Percentiles rank a stretch among this genome's conserved stretches.
phyloP scores from a whole-genome alignment of 92 coral and sea anemone genomes.

The Parazoanthus atlanticus region DNA sequence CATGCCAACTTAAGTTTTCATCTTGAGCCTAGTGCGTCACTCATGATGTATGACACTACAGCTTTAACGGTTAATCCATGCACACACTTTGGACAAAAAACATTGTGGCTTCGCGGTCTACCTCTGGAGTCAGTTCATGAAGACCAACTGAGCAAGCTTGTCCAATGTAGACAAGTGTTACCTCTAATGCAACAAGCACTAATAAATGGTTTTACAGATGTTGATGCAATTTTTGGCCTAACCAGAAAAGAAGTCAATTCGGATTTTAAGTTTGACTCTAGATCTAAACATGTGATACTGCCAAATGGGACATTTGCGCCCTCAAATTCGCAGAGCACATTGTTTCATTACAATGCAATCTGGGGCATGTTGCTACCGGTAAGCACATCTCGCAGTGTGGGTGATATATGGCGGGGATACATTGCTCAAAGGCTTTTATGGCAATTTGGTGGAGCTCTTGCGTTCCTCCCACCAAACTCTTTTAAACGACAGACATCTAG shows the following conservation, averaged over 20 bases:
- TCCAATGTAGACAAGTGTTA: background rate
- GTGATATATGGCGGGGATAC: conserved; percentile 40
- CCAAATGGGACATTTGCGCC: conserved; percentile 40
- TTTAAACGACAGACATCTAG: background rate
- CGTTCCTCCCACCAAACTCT: conserved; percentile 24
- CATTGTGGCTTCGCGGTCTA: conserved; percentile 23
- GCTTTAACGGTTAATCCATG: conserved; percentile 28
- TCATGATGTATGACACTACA: conserved; percentile 4
- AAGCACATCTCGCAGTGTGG: conserved; percentile 12
- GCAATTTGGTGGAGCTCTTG: conserved; percentile 17
- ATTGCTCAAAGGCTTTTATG: conserved; percentile 30
- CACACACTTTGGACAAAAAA: conserved; percentile 26
- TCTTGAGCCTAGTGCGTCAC: conserved; percentile 1
- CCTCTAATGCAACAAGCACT: conserved; percentile 35
- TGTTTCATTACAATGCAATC: conserved; percentile 33
- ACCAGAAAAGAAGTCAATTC: conserved; percentile 16
- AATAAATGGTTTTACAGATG: conserved; percentile 13
- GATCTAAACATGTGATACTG: background rate
- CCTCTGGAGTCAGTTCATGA: conserved; percentile 28
- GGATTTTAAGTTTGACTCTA: background rate
- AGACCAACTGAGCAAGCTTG: background rate
- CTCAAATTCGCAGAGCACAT: conserved; percentile 11
- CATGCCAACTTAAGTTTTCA: conserved; percentile 21
- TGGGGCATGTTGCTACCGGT: conserved; percentile 45
- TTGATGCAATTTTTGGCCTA: conserved; percentile 16